phyloP scores from a whole-genome alignment of 2,797 vertebrate genomes.

The Alauda arvensis region DNA sequence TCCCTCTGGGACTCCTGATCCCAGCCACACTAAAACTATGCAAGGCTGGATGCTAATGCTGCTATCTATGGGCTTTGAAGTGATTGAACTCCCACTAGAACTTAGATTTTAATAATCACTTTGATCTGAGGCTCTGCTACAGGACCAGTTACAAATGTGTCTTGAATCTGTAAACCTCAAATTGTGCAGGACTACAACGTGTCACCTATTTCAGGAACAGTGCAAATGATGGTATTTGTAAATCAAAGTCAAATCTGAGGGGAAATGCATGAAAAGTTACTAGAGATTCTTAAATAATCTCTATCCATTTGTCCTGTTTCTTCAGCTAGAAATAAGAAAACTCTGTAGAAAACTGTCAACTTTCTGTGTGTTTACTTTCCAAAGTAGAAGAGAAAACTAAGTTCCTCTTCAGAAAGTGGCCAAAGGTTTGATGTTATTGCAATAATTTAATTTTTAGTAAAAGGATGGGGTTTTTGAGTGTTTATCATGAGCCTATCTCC shows the following conservation, averaged over 20 bases:
- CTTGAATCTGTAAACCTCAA: slow-evolving; percentile 45
- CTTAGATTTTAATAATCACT: slow-evolving; percentile 63
- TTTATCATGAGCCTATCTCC: not conserved
- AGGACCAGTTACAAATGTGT: slow-evolving; percentile 56
- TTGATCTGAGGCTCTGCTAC: slow-evolving; percentile 58
- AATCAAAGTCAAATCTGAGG: slow-evolving; percentile 19
- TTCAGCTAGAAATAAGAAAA: not conserved
- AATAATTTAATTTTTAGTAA: not conserved
- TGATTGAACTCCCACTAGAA: slow-evolving; percentile 56
- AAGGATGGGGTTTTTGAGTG: not conserved
- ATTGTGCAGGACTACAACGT: slow-evolving; percentile 4
- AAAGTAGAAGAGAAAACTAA: not conserved
- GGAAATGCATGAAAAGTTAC: not conserved
- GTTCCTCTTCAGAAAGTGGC: not conserved
- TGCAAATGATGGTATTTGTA: slow-evolving; percentile 8
- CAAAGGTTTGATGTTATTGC: not conserved
- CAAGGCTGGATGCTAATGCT: slow-evolving; percentile 52
- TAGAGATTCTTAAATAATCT: not conserved
- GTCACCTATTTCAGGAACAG: slow-evolving; percentile 36
- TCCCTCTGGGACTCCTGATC: slow-evolving; percentile 26
- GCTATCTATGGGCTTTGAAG: slow-evolving; percentile 59
- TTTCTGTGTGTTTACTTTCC: not conserved
- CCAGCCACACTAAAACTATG: slow-evolving; percentile 23
- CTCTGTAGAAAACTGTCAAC: not conserved
- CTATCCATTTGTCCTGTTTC: not conserved